Evolutionary conservation across 1,140 invertebrate genomes (phyloP).

Genomic region (Nylanderia fulva): DNA sequence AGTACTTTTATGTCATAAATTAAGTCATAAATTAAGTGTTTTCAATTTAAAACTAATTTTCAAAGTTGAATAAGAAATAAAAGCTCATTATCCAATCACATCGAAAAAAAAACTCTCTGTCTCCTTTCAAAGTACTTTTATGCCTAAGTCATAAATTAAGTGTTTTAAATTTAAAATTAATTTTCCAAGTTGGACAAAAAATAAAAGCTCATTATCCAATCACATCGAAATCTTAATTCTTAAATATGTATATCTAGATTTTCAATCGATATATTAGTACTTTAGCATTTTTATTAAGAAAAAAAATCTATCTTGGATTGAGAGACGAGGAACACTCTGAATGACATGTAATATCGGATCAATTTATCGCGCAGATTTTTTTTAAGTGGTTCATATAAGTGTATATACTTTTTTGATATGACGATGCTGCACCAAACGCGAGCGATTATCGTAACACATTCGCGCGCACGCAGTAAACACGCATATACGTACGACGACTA

Average conservation of each 20-base stretch:
- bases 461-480: slow-evolving; percentile 28
- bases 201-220: neutral
- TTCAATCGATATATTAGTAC: neutral
- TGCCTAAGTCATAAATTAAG: neutral
- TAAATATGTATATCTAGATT: neutral
- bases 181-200: neutral
- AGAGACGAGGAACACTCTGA: neutral
- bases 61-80: neutral
- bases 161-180: neutral
- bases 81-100: neutral
- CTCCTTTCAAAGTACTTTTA: neutral
- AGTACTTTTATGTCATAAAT: neutral
- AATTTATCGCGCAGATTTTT: neutral
- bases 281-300: no score
- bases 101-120: neutral
- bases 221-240: neutral
- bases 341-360: neutral
- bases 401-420: neutral
- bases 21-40: neutral
- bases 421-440: neutral
- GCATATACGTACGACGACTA: slow-evolving; percentile 20
- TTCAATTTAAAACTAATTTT: neutral
- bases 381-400: neutral
- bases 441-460: slow-evolving; percentile 45
- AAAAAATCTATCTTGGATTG: no score